Percentiles rank a stretch among this genome's conserved stretches.
Conservation (phyloP, 2,888 invertebrate genomes). For the Diadegma fenestrale region DNA sequence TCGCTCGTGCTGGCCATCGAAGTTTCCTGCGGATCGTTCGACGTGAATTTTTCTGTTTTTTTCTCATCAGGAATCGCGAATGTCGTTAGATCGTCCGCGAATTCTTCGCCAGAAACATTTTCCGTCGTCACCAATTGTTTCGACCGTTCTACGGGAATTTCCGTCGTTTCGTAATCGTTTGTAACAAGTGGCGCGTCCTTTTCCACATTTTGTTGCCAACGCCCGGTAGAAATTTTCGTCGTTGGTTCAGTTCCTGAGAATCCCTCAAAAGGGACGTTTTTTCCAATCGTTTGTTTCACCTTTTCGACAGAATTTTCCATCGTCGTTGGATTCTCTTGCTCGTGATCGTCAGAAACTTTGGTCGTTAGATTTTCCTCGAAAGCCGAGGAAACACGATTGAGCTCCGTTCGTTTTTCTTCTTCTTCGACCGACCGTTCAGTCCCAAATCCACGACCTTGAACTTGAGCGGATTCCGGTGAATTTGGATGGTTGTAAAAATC, state of each 20-base stretch:
- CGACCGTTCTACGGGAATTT: not conserved
- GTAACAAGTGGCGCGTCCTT: not conserved
- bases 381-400: not conserved
- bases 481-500: not conserved
- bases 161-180: not conserved
- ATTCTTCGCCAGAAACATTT: not conserved
- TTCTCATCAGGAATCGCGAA: too few relatives aligned
- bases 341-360: not conserved
- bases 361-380: not conserved
- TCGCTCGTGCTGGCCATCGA: not conserved
- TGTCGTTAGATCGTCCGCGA: not conserved
- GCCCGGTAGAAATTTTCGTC: not conserved
- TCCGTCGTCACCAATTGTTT: not conserved
- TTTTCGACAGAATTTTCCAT: not conserved
- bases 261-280: not conserved
- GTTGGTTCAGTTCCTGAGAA: not conserved
- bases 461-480: slow-evolving; percentile 14
- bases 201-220: not conserved
- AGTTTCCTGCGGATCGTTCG: not conserved
- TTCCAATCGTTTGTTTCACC: not conserved
- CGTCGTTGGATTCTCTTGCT: not conserved
- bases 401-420: not conserved
- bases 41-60: not conserved
- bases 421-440: slow-evolving; percentile 6
- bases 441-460: slow-evolving; percentile 24